These are phyloP conservation scores for Aquatica leii DNA, from an alignment of 2,888 invertebrate species.

Conservation along the genomic window DNA sequence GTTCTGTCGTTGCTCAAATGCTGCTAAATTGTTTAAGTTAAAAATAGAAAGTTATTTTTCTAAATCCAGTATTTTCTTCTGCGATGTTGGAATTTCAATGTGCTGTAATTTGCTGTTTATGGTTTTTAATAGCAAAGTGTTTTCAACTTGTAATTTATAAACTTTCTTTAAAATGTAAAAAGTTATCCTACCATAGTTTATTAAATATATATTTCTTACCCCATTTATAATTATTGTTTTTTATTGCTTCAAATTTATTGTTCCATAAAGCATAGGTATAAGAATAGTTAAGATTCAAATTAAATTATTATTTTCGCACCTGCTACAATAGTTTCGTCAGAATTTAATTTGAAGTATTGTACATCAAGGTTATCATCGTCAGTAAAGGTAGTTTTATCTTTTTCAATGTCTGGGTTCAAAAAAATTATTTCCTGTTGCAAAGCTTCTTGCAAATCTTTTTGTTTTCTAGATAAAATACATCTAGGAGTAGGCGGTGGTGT, in stretches of 20 bases:
- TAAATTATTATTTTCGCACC: background rate
- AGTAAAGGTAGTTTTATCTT: background rate
- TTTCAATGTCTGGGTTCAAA: slow-evolving; percentile 1
- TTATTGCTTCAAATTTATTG: slow-evolving; percentile 4
- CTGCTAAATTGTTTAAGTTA: slow-evolving; percentile 4
- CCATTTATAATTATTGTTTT: background rate
- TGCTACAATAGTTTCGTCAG: slow-evolving; percentile 2
- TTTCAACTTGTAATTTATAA: slow-evolving; percentile 4
- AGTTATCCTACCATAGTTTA: background rate
- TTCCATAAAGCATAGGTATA: slow-evolving; percentile 1
- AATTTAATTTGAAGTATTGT: slow-evolving; percentile 1
- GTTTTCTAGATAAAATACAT: slow-evolving; percentile 4
- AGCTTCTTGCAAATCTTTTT: background rate
- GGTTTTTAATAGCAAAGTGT: slow-evolving; percentile 1
- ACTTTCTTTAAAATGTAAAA: background rate
- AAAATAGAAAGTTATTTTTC: slow-evolving; percentile 2
- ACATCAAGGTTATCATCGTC: background rate
- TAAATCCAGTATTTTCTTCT: slow-evolving; percentile 4
- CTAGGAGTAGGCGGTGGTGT: slow-evolving; percentile 4
- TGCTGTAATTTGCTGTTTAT: background rate
- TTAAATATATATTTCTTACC: slow-evolving; percentile 1
- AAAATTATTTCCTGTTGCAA: slow-evolving; percentile 1
- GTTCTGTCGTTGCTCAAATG: slow-evolving; percentile 1
- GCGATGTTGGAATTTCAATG: slow-evolving; percentile 1
- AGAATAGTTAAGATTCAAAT: slow-evolving; percentile 1